phyloP scores from a whole-genome alignment of 2,113 vertebrate species.

The Gymnogyps californianus region DNA sequence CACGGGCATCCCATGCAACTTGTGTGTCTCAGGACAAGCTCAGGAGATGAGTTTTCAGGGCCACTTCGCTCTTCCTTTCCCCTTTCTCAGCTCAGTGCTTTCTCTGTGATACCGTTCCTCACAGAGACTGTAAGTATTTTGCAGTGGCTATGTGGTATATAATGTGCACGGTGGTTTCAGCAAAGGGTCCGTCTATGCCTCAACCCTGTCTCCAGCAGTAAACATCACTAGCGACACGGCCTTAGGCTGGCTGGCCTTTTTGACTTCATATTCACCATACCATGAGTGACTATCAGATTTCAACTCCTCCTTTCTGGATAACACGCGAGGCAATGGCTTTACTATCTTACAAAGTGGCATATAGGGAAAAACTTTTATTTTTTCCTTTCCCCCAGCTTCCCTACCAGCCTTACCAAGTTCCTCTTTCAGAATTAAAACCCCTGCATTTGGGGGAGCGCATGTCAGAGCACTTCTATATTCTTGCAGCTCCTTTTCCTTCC shows the following conservation, averaged over 20 bases:
- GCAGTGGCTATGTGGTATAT: fast-evolving
- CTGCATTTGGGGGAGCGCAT: background rate
- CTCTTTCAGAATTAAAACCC: background rate
- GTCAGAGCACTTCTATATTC: background rate
- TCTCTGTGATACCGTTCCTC: fast-evolving
- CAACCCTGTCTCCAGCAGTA: background rate
- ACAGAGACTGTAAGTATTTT: background rate
- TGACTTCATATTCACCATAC: background rate
- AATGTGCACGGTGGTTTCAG: fast-evolving
- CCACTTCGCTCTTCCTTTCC: background rate
- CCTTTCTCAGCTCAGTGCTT: background rate
- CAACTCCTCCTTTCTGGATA: background rate
- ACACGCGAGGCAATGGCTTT: background rate
- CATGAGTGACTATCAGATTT: background rate
- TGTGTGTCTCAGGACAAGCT: background rate
- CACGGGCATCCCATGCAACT: background rate
- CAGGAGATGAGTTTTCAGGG: background rate
- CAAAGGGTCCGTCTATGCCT: fast-evolving
- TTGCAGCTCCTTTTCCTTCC: background rate
- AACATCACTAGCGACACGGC: fast-evolving
- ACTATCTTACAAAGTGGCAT: background rate
- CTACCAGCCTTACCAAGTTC: background rate
- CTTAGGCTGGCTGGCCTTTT: background rate
- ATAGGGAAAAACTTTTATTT: background rate
- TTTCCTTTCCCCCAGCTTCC: background rate